These are phyloP conservation scores for Tetranychus urticae DNA, from an alignment of 1,140 invertebrate genomes.

Conservation along the genomic window DNA sequence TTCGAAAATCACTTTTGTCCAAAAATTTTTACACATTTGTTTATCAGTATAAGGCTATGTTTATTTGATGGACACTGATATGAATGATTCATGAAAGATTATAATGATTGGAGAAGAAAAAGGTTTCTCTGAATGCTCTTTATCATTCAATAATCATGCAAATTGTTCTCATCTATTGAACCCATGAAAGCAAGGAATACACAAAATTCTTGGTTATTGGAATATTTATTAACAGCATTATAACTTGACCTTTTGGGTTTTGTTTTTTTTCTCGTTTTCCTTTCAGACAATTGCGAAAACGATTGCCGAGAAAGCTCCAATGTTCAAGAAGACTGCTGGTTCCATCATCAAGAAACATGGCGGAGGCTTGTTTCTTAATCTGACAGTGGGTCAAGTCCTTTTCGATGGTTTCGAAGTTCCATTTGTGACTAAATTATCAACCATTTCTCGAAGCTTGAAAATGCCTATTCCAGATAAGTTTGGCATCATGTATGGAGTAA, in stretches of 20 bases:
- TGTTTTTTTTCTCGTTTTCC: neutral
- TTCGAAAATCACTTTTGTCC: too few relatives aligned
- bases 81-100: too few relatives aligned
- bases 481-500: neutral
- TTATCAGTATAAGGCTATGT: too few relatives aligned
- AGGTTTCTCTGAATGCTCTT: too few relatives aligned
- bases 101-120: too few relatives aligned
- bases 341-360: neutral
- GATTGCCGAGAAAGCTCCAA: neutral
- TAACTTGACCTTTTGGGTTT: neutral
- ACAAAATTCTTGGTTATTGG: neutral
- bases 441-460: neutral
- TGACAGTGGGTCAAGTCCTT: neutral
- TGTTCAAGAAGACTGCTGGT: neutral
- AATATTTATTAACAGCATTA: neutral
- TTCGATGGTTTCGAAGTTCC: neutral
- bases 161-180: too few relatives aligned
- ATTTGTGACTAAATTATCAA: neutral
- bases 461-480: neutral
- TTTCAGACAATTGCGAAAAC: neutral
- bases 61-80: too few relatives aligned
- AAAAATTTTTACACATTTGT: too few relatives aligned
- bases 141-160: too few relatives aligned
- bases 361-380: neutral
- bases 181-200: too few relatives aligned